Conservation (phyloP, 2,797 vertebrate species). For the Notoglanidium macrostoma region DNA sequence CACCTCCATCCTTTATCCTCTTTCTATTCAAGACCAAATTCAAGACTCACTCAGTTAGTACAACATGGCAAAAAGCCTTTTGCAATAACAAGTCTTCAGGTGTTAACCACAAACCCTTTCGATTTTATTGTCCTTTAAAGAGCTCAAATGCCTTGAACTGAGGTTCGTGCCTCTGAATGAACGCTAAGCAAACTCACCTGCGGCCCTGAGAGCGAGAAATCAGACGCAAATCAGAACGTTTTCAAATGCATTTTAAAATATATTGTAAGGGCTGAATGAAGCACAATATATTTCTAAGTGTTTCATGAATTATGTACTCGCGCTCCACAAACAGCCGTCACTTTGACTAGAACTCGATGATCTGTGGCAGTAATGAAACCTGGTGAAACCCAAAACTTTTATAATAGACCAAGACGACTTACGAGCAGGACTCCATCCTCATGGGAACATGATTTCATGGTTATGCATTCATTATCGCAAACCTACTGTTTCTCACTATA, state of each 20-base stretch:
- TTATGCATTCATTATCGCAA: slow-evolving; percentile 24
- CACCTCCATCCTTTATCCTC: slow-evolving; percentile 12
- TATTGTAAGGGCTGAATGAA: neutral
- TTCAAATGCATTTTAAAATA: neutral
- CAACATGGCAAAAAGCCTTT: neutral
- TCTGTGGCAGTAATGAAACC: slow-evolving; percentile 4
- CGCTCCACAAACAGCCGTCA: neutral
- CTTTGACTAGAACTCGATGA: slow-evolving; percentile 1
- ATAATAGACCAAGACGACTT: neutral
- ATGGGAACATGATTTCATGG: neutral
- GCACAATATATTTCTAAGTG: neutral
- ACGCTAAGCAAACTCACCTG: slow-evolving; percentile 21
- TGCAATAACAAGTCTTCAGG: neutral
- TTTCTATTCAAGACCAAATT: slow-evolving; percentile 1
- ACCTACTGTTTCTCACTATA: slow-evolving; percentile 16
- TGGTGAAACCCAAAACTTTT: slow-evolving; percentile 20
- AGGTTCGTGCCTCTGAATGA: neutral
- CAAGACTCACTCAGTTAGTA: neutral
- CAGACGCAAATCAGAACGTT: neutral
- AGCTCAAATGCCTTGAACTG: neutral
- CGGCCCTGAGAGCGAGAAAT: too few species aligned
- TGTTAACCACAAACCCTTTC: neutral
- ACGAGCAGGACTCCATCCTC: neutral
- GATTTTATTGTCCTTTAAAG: neutral
- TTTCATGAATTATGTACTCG: neutral